Conservation (phyloP, 2,113 vertebrate genomes). For the Acrocephalus arundinaceus region DNA sequence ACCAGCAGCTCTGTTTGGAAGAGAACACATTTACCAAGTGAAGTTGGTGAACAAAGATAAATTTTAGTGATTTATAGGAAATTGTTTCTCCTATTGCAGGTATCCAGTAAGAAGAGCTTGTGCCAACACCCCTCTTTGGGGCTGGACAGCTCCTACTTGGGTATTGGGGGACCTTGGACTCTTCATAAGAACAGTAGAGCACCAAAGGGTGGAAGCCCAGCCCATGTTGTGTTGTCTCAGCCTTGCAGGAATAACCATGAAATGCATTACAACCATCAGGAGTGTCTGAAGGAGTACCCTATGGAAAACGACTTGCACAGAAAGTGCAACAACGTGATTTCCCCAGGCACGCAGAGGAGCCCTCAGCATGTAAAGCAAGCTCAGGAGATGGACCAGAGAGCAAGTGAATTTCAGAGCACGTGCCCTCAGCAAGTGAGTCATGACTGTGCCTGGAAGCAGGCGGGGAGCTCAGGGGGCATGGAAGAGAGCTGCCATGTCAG, state of each 20-base stretch:
- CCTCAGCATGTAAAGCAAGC: neutral
- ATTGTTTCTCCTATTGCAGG: slow-evolving; percentile 60
- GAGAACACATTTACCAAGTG: neutral
- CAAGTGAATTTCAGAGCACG: neutral
- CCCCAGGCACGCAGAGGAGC: slow-evolving; percentile 3
- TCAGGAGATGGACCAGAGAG: neutral
- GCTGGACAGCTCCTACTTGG: slow-evolving; percentile 62
- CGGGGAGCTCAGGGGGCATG: neutral
- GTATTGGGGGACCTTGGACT: neutral
- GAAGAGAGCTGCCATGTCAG: neutral
- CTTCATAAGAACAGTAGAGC: slow-evolving; percentile 28
- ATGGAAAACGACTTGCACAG: slow-evolving; percentile 13
- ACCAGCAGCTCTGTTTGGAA: neutral
- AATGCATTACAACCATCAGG: neutral
- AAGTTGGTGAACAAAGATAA: neutral
- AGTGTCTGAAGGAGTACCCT: neutral
- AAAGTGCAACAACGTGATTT: slow-evolving; percentile 37
- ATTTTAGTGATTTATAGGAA: neutral
- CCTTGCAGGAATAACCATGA: slow-evolving; percentile 43
- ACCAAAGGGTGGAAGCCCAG: slow-evolving; percentile 18
- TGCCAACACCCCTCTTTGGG: slow-evolving; percentile 10
- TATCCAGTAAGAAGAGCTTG: slow-evolving; percentile 22
- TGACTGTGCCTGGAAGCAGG: neutral
- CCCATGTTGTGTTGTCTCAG: neutral
- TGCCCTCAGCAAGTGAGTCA: neutral